Conservation (phyloP, 2,888 invertebrate genomes). For the Chaetoderma sp. region DNA sequence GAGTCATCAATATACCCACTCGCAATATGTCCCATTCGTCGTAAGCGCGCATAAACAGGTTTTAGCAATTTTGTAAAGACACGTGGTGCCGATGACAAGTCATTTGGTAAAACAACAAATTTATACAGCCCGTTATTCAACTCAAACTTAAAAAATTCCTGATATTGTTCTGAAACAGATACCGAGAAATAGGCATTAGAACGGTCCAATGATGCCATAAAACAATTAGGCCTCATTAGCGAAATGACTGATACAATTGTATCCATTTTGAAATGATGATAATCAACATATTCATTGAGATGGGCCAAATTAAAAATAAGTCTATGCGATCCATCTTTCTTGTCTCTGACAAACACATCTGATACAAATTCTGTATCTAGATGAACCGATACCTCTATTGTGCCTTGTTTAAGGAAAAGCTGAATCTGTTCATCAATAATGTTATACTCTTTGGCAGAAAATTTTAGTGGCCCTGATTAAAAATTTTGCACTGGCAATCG, state of each 20-base stretch:
- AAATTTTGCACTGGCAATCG: neutral
- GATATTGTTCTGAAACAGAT: conserved; percentile 17
- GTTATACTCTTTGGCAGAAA: neutral
- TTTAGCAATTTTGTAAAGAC: no score
- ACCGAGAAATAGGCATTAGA: conserved; percentile 39
- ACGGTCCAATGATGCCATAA: conserved; percentile 35
- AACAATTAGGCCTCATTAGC: conserved; percentile 26
- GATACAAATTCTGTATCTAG: conserved; percentile 27
- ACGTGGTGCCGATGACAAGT: conserved; percentile 7
- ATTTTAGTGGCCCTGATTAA: neutral
- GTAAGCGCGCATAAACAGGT: neutral
- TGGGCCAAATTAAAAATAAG: conserved; percentile 36
- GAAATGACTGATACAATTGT: conserved; percentile 22
- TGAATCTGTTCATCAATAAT: neutral
- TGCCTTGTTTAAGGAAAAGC: neutral
- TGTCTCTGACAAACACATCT: conserved; percentile 29
- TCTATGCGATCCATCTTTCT: conserved; percentile 30
- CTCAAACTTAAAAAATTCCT: conserved; percentile 23
- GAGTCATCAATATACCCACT: conserved; percentile 25
- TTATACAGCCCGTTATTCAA: conserved; percentile 17
- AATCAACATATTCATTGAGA: conserved; percentile 19
- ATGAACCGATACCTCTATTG: neutral
- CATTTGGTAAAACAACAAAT: conserved; percentile 25
- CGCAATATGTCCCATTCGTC: neutral
- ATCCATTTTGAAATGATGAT: conserved; percentile 44